These are phyloP conservation scores for Hemibagrus guttatus DNA, from an alignment of 2,797 vertebrate genomes.

Conservation along the genomic window DNA sequence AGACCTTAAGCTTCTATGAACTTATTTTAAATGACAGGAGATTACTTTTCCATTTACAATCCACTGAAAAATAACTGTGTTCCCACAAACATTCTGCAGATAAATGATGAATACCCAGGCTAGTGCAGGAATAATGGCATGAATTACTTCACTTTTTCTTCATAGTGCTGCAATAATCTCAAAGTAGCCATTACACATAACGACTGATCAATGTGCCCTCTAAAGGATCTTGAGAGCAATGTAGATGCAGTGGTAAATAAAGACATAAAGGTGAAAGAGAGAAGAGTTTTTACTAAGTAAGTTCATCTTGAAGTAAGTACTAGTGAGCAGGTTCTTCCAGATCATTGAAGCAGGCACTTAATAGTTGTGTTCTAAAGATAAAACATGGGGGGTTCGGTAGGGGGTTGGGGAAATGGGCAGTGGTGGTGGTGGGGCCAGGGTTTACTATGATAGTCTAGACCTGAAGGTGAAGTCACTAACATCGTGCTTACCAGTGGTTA, in stretches of 20 bases:
- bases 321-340: not conserved
- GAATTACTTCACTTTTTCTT: slow-evolving; percentile 50
- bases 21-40: slow-evolving; percentile 37
- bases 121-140: slow-evolving; percentile 47
- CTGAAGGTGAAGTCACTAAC: not conserved
- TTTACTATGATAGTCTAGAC: no score
- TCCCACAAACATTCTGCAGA: slow-evolving; percentile 49
- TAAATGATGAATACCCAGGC: slow-evolving; percentile 57
- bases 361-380: not conserved
- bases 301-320: not conserved
- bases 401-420: not conserved
- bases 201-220: slow-evolving; percentile 52
- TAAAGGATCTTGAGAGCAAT: slow-evolving; percentile 34
- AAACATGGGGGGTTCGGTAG: no score
- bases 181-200: slow-evolving; percentile 54
- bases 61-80: slow-evolving; percentile 56
- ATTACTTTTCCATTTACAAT: slow-evolving; percentile 56
- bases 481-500: not conserved
- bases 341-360: not conserved
- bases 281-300: not conserved
- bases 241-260: slow-evolving; percentile 26
- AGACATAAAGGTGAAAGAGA: slow-evolving; percentile 26
- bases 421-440: not conserved
- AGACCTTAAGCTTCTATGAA: slow-evolving; percentile 24
- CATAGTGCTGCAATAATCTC: slow-evolving; percentile 49